Evolutionary conservation across 2,113 vertebrate genomes (phyloP).

Genomic region (Pygoscelis antarcticus): DNA sequence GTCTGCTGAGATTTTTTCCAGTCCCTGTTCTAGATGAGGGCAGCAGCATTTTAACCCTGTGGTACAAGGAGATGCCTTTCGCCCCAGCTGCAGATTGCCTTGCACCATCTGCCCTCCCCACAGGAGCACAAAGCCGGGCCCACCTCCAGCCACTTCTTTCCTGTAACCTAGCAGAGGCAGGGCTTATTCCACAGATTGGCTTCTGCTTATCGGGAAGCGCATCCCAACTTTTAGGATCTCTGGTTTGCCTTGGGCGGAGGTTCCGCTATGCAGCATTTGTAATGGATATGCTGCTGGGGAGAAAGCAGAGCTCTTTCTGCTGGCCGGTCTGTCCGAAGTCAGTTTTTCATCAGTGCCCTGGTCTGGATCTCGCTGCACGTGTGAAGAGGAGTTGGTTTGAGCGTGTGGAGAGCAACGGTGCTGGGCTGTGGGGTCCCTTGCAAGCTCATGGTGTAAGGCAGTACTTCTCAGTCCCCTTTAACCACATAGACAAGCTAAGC

Average conservation of each 20-base stretch:
- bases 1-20: background rate
- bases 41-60: background rate
- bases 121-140: background rate
- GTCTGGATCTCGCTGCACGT: fast-evolving
- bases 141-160: background rate
- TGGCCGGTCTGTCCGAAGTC: background rate
- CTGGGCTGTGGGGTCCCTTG: background rate
- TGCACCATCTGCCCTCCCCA: background rate
- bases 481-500: background rate
- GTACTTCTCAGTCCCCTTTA: background rate
- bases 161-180: background rate
- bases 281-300: background rate
- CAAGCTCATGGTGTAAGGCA: background rate
- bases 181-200: fast-evolving
- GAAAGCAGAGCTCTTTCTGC: background rate
- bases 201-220: background rate
- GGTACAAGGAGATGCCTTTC: background rate
- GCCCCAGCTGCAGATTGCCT: background rate
- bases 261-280: background rate
- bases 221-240: background rate
- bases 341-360: fast-evolving
- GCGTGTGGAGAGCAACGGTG: background rate
- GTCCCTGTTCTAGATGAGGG: background rate
- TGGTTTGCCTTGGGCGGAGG: background rate
- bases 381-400: background rate